Evolutionary conservation across 2,888 invertebrate genomes (phyloP), one percentile per base, ranked within the genome.

Genomic region (Drosophila crucigera): DNA sequence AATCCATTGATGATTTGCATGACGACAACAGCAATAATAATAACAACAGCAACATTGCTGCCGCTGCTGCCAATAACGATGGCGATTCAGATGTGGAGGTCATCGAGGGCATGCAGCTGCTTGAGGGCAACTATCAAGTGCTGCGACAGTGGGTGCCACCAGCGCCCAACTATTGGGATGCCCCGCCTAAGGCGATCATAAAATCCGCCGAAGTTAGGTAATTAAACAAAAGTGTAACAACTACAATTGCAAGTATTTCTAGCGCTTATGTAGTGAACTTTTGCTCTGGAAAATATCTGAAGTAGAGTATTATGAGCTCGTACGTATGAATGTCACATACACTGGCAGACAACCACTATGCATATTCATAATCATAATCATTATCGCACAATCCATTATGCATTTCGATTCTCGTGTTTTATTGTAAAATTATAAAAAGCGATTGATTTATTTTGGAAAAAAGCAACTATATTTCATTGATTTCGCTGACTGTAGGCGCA

Each of bases 131-230:
- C 85, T 93, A 93, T 81, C 93, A 93, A 80, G 90, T 93, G 75
- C 90, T 93, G 53, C 90, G 92, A 55, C 93, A 93, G 80, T 93
- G 93, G 93, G 93, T 93, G 70, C 93, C 93, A 64, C 93, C 93
- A 62, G 93, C 93, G 14, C 93, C 93, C 39, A 92, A 92, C 79
- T 93, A 92, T 87, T 93, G 93, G 93, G 92, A 93, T 89, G 93
- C 93, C 41, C 93, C 93, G 33, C 93, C 93, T 53, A 93, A 93
- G 76, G 93, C 92, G 73, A 90, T 93, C 71, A 93, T 93, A 73
- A 93, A 93, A 68, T 92, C 92, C 31, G 93, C 93, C 19, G 91
- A 92, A 92, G 93, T 93, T 82, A 93, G 93, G 93, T 93, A 90
- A 90, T 73, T 43, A 64, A 39, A 47, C 35, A 39, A 49, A 39